Evolutionary conservation across 2,797 vertebrate species (phyloP).

Genomic region (Pseudotriccus pelzelni): DNA sequence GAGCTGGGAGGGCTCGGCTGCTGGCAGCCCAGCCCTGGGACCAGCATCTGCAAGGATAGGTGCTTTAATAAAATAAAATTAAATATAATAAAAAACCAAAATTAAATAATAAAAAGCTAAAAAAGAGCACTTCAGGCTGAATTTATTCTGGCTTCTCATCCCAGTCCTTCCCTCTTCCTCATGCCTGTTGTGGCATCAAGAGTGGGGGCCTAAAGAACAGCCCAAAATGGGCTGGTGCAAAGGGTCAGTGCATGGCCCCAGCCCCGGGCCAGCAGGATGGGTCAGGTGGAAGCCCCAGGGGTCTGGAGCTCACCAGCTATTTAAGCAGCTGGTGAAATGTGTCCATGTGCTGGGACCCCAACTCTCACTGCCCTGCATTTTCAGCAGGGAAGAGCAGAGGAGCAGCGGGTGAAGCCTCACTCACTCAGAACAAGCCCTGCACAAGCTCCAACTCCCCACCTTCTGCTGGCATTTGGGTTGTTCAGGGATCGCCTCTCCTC

Average conservation of each 20-base stretch:
- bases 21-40: not conserved
- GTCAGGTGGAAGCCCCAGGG: accelerated
- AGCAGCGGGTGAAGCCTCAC: accelerated
- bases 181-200: accelerated
- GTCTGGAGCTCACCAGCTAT: not conserved
- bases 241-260: not conserved
- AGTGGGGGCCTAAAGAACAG: not conserved
- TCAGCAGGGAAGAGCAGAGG: not conserved
- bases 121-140: not conserved
- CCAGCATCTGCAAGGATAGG: not conserved
- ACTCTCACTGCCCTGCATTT: not conserved
- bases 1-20: not conserved
- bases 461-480: not conserved
- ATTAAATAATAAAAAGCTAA: not conserved
- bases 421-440: accelerated
- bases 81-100: not conserved
- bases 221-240: accelerated
- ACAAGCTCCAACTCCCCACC: not conserved
- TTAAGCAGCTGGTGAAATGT: not conserved
- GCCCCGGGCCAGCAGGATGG: not conserved
- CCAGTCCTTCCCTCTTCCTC: not conserved
- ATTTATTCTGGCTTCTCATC: not conserved
- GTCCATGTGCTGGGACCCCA: not conserved
- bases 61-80: not conserved
- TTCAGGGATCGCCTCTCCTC: not conserved